These are phyloP conservation scores for Cinclus cinclus DNA, from an alignment of 2,113 vertebrate species.

Conservation along the genomic window DNA sequence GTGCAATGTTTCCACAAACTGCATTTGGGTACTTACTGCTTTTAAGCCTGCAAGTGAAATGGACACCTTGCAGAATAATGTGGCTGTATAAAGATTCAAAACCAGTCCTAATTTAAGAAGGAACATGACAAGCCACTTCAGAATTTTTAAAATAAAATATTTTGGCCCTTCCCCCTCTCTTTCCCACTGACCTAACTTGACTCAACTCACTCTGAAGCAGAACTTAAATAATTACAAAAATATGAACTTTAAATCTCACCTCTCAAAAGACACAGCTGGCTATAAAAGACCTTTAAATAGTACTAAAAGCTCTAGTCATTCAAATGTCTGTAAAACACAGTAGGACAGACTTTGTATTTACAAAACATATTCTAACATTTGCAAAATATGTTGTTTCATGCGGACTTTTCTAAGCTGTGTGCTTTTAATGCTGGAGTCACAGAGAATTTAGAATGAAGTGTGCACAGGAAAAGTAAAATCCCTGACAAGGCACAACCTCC, in stretches of 20 bases:
- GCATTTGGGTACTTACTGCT: neutral
- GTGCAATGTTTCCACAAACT: neutral
- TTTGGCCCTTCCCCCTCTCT: neutral
- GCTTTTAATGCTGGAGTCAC: neutral
- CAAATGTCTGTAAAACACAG: neutral
- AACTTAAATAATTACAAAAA: neutral
- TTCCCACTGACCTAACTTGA: neutral
- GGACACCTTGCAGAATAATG: neutral
- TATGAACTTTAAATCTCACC: neutral
- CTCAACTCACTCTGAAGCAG: neutral
- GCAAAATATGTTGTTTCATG: neutral
- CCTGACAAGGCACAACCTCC: constrained; percentile 14
- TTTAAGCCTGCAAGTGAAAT: neutral
- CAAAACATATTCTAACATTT: neutral
- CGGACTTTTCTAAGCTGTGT: neutral
- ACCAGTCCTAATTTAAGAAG: neutral
- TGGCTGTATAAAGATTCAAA: neutral
- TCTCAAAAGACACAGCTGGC: neutral
- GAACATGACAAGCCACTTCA: neutral
- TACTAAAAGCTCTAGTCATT: neutral
- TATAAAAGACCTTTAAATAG: neutral
- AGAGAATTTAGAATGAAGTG: neutral
- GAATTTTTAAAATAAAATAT: neutral
- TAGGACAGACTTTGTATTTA: neutral
- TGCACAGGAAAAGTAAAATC: constrained; percentile 34